Base-by-base conservation (phyloP, 2,113 vertebrate species). In the Podarcis muralis region DNA sequence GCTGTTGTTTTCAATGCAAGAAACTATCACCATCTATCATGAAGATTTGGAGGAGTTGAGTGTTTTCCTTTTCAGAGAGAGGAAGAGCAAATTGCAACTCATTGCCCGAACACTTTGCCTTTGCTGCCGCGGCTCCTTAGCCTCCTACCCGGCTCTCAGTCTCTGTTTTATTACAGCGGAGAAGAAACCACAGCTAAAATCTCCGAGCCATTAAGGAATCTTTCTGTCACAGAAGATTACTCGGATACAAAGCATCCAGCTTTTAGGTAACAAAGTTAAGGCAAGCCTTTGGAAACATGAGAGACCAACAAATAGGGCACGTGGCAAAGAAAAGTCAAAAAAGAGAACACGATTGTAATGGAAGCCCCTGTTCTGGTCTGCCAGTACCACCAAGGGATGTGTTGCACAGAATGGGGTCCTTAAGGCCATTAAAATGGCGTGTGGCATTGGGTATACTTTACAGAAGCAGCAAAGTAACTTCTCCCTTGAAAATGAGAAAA, bases 171-270 rank as follows among this genome's bases (percentile, higher is more conserved):
- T 84, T 43, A n/a, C 83, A 6, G 32, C 37, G 22, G 7, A 48
- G 79, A 92, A 25, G 32, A 89, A 87, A 76, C n/a, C 83, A 84
- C 79, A 43, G 53, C 68, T 62, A 91, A 91, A 84, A 76, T 92
- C 48, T 88, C 32, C 83, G 85, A 1, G 86, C 77, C 82, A 8
- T 89, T 59, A 0, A 62, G 82, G 85, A 66, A 43, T 69, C 27
- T 79, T 37, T 89, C 88, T 32, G 79, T 88, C 76, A 1, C 32
- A 7, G 27, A 43, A 79, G 83, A 85, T 92, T 92, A 81, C 79
- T 62, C 0, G 12, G 90, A 81, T 90, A 74, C 90, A 92, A 94
- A 92, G 48, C 75, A 80, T 71, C 0, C 6, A 89, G 27, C 57
- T 94, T 89, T 94, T 92, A 40, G 81, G 78, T 22, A 40, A 27